Evolutionary conservation across 1,140 invertebrate genomes (phyloP).

Genomic region (Pseudomyrmex sp.): DNA sequence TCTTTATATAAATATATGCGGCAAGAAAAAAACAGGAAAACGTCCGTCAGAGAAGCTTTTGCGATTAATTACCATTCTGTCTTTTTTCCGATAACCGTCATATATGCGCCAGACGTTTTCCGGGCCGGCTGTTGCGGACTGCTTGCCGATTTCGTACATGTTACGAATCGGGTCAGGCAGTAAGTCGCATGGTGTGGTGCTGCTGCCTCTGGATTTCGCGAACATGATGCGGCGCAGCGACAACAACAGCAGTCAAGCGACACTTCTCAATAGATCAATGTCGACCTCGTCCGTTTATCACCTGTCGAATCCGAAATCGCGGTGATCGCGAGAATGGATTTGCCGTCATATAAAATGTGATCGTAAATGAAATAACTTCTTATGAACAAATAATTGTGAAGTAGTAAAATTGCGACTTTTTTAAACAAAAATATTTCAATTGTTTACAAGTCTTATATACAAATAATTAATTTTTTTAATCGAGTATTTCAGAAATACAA

Average conservation of each 20-base stretch:
- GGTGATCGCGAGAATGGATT: not conserved
- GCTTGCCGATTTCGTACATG: conserved; percentile 95
- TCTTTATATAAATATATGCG: conserved; percentile 1
- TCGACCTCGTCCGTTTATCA: conserved; percentile 21
- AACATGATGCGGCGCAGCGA: conserved; percentile 86
- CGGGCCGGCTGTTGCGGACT: conserved; percentile 94
- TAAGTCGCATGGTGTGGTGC: conserved; percentile 80
- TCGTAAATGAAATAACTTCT: too few relatives aligned
- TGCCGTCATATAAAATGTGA: too few relatives aligned
- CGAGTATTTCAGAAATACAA: too few relatives aligned
- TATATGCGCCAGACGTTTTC: conserved; percentile 97
- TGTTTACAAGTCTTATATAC: too few relatives aligned
- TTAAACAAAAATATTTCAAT: too few relatives aligned
- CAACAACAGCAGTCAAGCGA: not conserved
- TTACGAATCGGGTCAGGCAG: conserved; percentile 94
- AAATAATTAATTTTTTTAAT: too few relatives aligned
- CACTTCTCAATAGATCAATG: conserved; percentile 36
- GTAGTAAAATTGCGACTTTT: too few relatives aligned
- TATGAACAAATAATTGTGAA: too few relatives aligned
- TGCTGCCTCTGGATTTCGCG: conserved; percentile 90
- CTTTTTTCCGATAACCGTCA: conserved; percentile 94
- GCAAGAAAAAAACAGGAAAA: not conserved
- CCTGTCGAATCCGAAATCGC: conserved; percentile 18
- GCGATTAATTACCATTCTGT: conserved; percentile 92
- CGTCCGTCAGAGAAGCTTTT: not conserved